Percentiles rank a stretch among this genome's conserved stretches.
Conservation (phyloP, 2,797 vertebrate genomes). For the Lutjanus campechanus region DNA sequence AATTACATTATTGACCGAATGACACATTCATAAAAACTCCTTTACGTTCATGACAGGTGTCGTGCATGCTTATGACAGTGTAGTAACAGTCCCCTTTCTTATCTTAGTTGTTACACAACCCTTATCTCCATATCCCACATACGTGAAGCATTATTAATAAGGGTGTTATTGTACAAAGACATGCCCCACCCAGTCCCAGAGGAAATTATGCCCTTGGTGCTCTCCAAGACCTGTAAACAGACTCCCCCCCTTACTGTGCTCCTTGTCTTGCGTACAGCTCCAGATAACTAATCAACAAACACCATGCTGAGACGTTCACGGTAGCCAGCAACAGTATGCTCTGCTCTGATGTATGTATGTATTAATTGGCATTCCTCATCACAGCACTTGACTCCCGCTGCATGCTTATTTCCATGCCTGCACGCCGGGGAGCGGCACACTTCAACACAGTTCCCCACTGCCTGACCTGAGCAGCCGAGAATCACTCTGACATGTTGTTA, state of each 20-base stretch:
- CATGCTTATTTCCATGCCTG: slow-evolving; percentile 35
- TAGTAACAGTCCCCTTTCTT: not conserved
- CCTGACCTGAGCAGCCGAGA: slow-evolving; percentile 49
- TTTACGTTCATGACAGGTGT: too few species aligned
- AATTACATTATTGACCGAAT: too few species aligned
- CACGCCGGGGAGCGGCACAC: slow-evolving; percentile 22
- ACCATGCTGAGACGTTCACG: not conserved
- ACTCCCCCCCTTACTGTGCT: not conserved
- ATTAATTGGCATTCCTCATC: slow-evolving; percentile 33
- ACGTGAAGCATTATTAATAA: not conserved
- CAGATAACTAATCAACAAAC: slow-evolving; percentile 5
- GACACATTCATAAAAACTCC: too few species aligned
- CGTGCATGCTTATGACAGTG: too few species aligned
- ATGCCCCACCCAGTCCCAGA: not conserved
- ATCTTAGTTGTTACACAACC: not conserved
- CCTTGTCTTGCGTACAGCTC: not conserved
- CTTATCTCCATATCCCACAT: not conserved
- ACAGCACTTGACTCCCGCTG: slow-evolving; percentile 7
- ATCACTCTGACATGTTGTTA: slow-evolving; percentile 65
- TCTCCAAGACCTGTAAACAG: not conserved
- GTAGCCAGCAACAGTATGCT: not conserved
- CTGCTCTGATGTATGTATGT: not conserved
- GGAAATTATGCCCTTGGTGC: not conserved
- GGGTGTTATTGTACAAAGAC: not conserved
- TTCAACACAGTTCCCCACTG: not conserved